phyloP scores from a whole-genome alignment of 2,113 vertebrate genomes.

The Tringa solitaria region DNA sequence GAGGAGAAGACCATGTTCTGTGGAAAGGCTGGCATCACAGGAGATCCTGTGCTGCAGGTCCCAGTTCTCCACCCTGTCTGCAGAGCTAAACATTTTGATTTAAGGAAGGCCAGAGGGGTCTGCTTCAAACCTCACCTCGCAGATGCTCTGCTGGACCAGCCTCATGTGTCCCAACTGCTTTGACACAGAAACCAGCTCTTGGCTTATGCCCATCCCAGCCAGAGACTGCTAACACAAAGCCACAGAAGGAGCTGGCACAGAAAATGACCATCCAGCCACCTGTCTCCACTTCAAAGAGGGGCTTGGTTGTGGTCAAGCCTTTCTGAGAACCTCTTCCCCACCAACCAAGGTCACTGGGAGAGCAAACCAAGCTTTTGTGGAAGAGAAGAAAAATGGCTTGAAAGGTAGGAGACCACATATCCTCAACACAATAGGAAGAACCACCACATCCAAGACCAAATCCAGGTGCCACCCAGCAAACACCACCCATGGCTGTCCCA shows the following conservation, averaged over 20 bases:
- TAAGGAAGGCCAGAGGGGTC: background rate
- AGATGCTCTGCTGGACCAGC: background rate
- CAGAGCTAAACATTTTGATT: background rate
- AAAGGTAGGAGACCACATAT: background rate
- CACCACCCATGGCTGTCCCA: background rate
- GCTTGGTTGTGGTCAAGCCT: background rate
- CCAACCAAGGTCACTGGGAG: background rate
- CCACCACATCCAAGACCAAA: background rate
- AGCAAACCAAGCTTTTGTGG: background rate
- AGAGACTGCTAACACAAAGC: background rate
- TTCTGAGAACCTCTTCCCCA: background rate
- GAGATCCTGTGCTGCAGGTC: background rate
- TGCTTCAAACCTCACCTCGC: background rate
- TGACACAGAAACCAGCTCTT: background rate
- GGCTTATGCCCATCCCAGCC: background rate
- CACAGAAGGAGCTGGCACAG: background rate
- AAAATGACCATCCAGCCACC: background rate
- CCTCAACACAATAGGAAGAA: background rate
- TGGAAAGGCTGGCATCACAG: background rate
- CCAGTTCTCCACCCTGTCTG: background rate
- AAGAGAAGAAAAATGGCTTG: background rate
- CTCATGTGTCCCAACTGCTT: fast-evolving
- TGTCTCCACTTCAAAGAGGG: background rate
- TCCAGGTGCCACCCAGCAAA: background rate
- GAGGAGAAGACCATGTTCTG: background rate